Conservation (phyloP, 2,113 vertebrate species). For the Stegostoma tigrinum region DNA sequence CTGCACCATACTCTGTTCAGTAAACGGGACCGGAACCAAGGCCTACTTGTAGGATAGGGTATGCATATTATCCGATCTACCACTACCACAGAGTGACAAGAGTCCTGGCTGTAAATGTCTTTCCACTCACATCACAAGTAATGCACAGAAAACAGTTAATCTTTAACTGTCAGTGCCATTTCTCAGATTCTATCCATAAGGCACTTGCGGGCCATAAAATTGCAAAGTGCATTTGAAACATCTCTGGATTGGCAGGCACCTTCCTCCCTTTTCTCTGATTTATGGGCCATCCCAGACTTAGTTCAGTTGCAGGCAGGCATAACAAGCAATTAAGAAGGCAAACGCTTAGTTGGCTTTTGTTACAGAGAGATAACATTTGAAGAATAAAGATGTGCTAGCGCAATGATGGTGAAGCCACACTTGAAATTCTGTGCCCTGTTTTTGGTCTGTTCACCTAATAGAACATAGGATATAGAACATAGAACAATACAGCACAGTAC, state of each 20-base stretch:
- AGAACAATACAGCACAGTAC: too few relatives aligned
- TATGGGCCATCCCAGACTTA: background rate
- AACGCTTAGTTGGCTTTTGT: background rate
- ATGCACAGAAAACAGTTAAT: background rate
- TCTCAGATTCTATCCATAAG: background rate
- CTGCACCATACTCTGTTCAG: too few relatives aligned
- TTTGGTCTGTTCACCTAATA: too few relatives aligned
- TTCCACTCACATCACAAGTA: background rate
- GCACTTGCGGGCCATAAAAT: background rate
- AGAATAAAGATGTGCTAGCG: background rate
- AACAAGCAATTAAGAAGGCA: background rate
- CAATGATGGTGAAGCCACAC: too few relatives aligned
- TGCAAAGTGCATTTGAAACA: background rate
- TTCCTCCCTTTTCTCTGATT: background rate
- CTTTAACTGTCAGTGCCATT: background rate
- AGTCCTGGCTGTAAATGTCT: background rate
- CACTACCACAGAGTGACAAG: too few relatives aligned
- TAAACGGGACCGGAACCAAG: too few relatives aligned
- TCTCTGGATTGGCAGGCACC: too few relatives aligned
- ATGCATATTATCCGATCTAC: too few relatives aligned
- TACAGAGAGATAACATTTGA: background rate
- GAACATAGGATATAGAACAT: too few relatives aligned
- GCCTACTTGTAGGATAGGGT: too few relatives aligned
- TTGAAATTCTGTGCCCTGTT: too few relatives aligned
- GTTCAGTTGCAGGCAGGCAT: background rate